Evolutionary conservation across 2,888 invertebrate genomes (phyloP), one percentile per base, ranked within the genome.

Genomic region (Salpingus planirostris): DNA sequence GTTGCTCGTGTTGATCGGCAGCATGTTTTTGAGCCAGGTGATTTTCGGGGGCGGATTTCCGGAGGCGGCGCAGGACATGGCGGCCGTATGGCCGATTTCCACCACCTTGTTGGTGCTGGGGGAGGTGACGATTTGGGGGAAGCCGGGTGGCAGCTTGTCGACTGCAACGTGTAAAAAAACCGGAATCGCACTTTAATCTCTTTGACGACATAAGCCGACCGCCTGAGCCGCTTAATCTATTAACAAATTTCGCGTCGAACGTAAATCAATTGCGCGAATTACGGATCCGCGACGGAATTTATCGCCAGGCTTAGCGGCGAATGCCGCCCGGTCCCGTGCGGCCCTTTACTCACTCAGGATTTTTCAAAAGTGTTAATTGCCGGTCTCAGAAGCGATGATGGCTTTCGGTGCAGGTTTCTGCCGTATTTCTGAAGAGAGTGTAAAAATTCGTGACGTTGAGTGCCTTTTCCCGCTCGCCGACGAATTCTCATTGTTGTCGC

Each of bases 71-170:
- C 97, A 98, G 24, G 81, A 80, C 54, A 98, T 76, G 13, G 88
- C 77, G 8, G 93, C 86, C 24, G 82, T 88, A 66, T 91, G 88
- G 11, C 92, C 93, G 46, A 90, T 91, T 68, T 98, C 97, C 29
- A 96, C 95, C 31, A 93, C 95, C 70, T 92, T 89, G 42, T 91
- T 89, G 35, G 91, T 84, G 40, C 78, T 79, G 1, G 96, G 93
- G 23, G 88, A 83, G 52, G 86, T 81, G 21, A 81, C 80, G 59
- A 91, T 86, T 60, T 77, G 75, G 26, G 97, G 97, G 67, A 96
- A 98, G 15, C 96, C 97, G 26, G 74, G 71, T 1, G 97, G 96
- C 42, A 90, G 73, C 66, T 87, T 85, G 57, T 87, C 88, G 49
- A 78, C 92, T 81, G 73, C 27, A 70, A 70, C 18, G 8, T 6